Percentiles rank a stretch among this genome's conserved stretches.
These are phyloP conservation scores for Zeus faber DNA, from an alignment of 2,113 vertebrate species.

Conservation along the genomic window DNA sequence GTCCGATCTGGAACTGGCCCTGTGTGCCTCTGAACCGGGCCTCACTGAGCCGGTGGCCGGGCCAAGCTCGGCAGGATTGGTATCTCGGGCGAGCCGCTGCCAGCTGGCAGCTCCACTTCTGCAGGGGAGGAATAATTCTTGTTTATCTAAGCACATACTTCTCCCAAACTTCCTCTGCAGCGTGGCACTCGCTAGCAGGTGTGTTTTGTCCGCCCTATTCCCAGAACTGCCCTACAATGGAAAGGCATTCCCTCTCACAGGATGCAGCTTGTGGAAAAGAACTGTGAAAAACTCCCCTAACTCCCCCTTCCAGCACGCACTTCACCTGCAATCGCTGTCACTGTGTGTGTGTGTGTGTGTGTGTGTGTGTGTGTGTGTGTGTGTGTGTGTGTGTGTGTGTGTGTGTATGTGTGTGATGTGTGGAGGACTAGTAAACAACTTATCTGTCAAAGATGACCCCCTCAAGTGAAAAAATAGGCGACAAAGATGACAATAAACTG, in stretches of 20 bases:
- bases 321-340: conserved; percentile 41
- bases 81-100: conserved; percentile 73
- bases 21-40: conserved; percentile 26
- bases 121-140: conserved; percentile 77
- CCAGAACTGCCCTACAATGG: conserved; percentile 84
- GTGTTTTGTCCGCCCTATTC: conserved; percentile 84
- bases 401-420: no score
- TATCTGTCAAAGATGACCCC: no score
- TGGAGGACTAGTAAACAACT: no score
- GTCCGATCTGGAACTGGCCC: conserved; percentile 16
- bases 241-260: conserved; percentile 81
- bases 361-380: neutral
- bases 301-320: conserved; percentile 43
- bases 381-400: no score
- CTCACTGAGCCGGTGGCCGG: conserved; percentile 30
- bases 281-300: conserved; percentile 36
- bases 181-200: conserved; percentile 88
- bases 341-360: conserved; percentile 20
- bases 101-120: conserved; percentile 77
- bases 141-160: conserved; percentile 86
- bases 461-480: no score
- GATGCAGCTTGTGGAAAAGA: conserved; percentile 89
- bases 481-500: no score
- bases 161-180: conserved; percentile 84
- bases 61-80: conserved; percentile 29